These are phyloP conservation scores for Nematostella vectensis DNA, from an alignment of 92 coral and sea anemone genomes.

Conservation along the genomic window DNA sequence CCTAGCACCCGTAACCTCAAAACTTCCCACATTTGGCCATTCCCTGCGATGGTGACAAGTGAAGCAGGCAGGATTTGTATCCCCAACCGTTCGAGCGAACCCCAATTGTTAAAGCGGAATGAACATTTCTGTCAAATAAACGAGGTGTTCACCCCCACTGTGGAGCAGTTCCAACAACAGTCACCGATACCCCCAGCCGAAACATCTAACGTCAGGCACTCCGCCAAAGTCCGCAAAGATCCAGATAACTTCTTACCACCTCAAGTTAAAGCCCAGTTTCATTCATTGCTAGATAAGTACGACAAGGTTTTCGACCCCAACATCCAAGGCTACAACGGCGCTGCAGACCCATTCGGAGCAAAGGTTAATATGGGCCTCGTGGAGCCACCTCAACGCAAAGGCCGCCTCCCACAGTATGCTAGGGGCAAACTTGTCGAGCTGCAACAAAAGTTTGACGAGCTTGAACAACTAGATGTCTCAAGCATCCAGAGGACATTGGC, in stretches of 20 bases:
- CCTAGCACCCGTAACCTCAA: constrained; percentile 18
- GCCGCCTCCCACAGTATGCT: constrained; percentile 36
- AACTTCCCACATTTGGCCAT: constrained; percentile 17
- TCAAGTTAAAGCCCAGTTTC: neutral
- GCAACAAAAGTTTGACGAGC: constrained; percentile 32
- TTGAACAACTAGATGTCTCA: constrained; percentile 21
- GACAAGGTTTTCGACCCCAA: constrained; percentile 22
- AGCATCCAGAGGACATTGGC: constrained; percentile 32
- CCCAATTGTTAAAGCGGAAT: constrained; percentile 3
- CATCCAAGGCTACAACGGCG: constrained; percentile 11
- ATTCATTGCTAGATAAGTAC: constrained; percentile 12
- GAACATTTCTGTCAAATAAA: constrained; percentile 14
- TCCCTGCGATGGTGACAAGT: neutral
- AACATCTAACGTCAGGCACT: constrained; percentile 1
- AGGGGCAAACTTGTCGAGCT: constrained; percentile 35
- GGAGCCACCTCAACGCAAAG: constrained; percentile 19
- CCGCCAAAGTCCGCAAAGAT: constrained; percentile 7
- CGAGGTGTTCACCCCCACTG: constrained; percentile 6
- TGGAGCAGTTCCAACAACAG: constrained; percentile 2
- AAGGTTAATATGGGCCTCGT: neutral
- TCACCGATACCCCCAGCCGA: neutral
- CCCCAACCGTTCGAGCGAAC: constrained; percentile 8
- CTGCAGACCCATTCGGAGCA: constrained; percentile 8
- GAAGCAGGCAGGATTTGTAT: neutral
- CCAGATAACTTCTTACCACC: constrained; percentile 22